Conservation (phyloP, 2,113 vertebrate genomes). For the Mirza zaza region DNA sequence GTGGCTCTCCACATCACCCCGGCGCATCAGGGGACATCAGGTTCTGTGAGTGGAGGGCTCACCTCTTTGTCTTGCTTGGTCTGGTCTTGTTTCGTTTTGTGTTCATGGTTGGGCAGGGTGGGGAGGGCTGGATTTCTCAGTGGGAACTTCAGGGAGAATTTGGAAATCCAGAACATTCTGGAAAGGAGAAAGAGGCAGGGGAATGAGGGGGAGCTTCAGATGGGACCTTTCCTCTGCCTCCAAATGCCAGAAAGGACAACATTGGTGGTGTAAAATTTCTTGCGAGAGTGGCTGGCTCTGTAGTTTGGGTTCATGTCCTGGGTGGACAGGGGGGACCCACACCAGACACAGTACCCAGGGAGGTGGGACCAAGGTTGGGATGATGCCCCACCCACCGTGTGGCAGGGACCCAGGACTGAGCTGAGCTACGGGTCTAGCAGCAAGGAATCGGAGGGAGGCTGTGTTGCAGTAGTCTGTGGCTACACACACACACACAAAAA, state of each 20-base stretch:
- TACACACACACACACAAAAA: no score
- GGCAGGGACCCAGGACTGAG: neutral
- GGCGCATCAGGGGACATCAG: neutral
- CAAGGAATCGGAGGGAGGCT: no score
- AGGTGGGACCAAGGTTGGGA: fast-evolving
- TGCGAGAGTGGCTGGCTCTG: no score
- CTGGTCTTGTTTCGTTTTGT: neutral
- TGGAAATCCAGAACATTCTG: neutral
- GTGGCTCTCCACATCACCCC: neutral
- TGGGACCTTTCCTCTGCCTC: neutral
- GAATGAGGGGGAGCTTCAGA: neutral
- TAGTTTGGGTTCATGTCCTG: neutral
- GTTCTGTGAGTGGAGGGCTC: fast-evolving
- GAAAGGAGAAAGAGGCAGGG: neutral
- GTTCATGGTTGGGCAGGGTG: neutral
- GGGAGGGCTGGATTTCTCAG: neutral
- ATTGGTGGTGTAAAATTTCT: neutral
- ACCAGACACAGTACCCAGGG: neutral
- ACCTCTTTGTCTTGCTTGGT: no score
- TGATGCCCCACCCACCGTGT: neutral
- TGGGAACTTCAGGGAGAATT: neutral
- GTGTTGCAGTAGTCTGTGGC: neutral
- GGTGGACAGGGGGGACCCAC: neutral
- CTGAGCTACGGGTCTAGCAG: neutral
- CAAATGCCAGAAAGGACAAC: neutral